Percentiles rank a stretch among this genome's conserved stretches.
These are phyloP conservation scores for Nibea albiflora DNA, from an alignment of 2,113 vertebrate genomes.

Conservation along the genomic window DNA sequence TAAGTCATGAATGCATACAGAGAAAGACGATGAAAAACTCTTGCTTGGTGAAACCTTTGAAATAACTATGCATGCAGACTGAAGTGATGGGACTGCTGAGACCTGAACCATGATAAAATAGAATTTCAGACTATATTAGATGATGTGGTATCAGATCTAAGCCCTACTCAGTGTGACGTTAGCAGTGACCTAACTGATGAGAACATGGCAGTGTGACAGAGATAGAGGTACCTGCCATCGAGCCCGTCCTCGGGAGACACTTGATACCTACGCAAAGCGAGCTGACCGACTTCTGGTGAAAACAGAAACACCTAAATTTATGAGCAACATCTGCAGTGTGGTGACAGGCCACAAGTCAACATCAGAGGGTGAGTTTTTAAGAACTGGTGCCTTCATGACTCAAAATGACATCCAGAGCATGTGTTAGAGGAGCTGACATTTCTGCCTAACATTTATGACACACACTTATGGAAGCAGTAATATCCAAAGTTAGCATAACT, in stretches of 20 bases:
- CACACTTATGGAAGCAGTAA: not conserved
- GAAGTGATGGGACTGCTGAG: not conserved
- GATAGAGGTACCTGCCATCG: conserved; percentile 33
- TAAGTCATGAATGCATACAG: not conserved
- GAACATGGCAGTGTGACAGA: conserved; percentile 40
- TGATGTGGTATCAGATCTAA: conserved; percentile 10
- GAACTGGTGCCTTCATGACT: conserved; percentile 38
- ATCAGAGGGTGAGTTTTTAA: conserved; percentile 42
- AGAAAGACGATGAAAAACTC: not conserved
- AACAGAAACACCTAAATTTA: conserved; percentile 13
- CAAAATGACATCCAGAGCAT: conserved; percentile 48
- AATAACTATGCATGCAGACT: not conserved
- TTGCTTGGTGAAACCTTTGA: not conserved
- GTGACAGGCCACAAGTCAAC: conserved; percentile 55
- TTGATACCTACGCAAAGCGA: conserved; percentile 6
- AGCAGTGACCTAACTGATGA: conserved; percentile 52
- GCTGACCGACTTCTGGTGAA: conserved; percentile 27
- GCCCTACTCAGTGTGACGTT: conserved; percentile 25
- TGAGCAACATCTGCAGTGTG: conserved; percentile 32
- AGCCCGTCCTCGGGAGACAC: conserved; percentile 16
- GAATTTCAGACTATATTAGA: not conserved
- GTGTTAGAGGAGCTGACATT: conserved; percentile 37
- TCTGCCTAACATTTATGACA: conserved; percentile 32
- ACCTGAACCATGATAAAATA: not conserved
- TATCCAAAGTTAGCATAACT: not conserved